Evolutionary conservation across 1,140 invertebrate species (phyloP).

Genomic region (Cherax quadricarinatus): DNA sequence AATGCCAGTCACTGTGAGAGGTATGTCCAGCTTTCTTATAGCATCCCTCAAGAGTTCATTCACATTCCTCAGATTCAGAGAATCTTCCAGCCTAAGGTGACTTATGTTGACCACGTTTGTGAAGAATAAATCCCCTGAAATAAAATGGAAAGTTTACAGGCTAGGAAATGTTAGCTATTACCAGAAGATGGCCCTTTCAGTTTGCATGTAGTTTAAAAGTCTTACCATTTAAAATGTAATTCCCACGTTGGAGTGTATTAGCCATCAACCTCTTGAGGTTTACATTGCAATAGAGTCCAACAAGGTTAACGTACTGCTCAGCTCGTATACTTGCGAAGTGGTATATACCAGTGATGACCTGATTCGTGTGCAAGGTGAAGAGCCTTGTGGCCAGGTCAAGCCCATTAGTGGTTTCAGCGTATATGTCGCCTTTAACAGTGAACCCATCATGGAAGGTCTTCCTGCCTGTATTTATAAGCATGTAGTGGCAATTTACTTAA

Average conservation of each 20-base stretch:
- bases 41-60: background rate
- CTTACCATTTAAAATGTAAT: background rate
- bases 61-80: background rate
- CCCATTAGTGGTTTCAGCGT: conserved; percentile 25
- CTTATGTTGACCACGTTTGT: background rate
- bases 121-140: background rate
- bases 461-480: background rate
- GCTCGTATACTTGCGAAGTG: conserved; percentile 16
- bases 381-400: conserved; percentile 25
- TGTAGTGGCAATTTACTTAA: no score
- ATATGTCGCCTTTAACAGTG: conserved; percentile 7
- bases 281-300: background rate
- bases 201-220: background rate
- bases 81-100: background rate
- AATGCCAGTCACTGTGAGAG: background rate
- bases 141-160: background rate
- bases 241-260: background rate
- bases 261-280: background rate
- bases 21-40: background rate
- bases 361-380: conserved; percentile 38
- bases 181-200: no score
- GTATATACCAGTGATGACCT: conserved; percentile 27
- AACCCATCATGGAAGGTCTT: conserved; percentile 40
- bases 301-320: background rate
- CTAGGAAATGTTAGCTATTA: no score